Evolutionary conservation across 1,140 invertebrate species (phyloP), one percentile per base, ranked within the genome.

Genomic region (Tetraneura akinire): DNA sequence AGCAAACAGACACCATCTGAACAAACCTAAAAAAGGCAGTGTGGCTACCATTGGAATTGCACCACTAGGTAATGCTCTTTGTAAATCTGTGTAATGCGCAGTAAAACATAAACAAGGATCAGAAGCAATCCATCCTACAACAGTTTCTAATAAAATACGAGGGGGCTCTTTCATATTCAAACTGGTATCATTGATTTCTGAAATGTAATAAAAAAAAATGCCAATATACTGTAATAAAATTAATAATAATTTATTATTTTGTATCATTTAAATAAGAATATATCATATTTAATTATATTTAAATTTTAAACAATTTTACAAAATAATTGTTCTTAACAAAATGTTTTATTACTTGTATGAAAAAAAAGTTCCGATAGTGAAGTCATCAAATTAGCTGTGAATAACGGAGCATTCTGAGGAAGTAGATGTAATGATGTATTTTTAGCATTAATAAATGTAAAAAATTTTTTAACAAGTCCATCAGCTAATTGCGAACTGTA

Each of bases 41-140:
- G 93, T 90, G 2, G 92, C 91, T 18, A 92, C 90, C 92, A 94
- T 94, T 0, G 92, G 90, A 80, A 94, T 94, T 5, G 91, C 91
- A 21, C 92, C 92, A 53, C 87, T 89, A 0, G 93, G 92, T 37
- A 94, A 84, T 8, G 90, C 88, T 21, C 90, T 88, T 82, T 91
- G 90, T 76, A 84, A 80, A 80, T 85, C 84, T 32, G 90, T 90
- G 81, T 89, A 86, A 81, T 94, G 88, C 1, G 92, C 90, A 13
- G 91, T 91, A 81, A 91, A 88, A 82, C 92, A 90, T 9, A 94
- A 84, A 80, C 88, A 87, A 47, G 74, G 74, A 45, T 78, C 74
- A 60, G 74, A 78, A 62, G 45, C 62, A 9, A 78, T 78, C 74
- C 74, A 78, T 1, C 3, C 55, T 23, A 78, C 78, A 53, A 70